These are phyloP conservation scores for Oryzias dopingdopingensis DNA, from an alignment of 2,797 vertebrate genomes.

Conservation along the genomic window DNA sequence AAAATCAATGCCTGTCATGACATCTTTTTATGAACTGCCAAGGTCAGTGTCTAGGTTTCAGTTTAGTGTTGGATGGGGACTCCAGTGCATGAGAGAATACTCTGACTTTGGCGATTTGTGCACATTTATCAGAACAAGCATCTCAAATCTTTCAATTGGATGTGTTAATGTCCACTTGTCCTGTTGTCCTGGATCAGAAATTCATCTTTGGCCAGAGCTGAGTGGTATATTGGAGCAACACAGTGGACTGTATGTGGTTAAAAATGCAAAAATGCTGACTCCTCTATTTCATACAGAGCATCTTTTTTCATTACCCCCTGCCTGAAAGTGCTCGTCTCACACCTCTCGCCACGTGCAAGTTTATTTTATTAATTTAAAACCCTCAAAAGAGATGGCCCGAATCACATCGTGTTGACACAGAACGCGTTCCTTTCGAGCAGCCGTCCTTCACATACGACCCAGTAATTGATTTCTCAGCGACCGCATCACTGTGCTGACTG, in stretches of 20 bases:
- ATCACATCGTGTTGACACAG: slow-evolving; percentile 17
- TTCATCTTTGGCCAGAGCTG: not conserved
- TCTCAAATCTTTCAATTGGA: slow-evolving; percentile 19
- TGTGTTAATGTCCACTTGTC: slow-evolving; percentile 13
- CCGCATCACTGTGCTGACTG: slow-evolving; percentile 10
- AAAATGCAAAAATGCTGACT: slow-evolving; percentile 1
- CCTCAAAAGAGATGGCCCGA: slow-evolving; percentile 1
- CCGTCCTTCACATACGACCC: slow-evolving; percentile 14
- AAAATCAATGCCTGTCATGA: slow-evolving; percentile 58
- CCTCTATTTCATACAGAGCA: slow-evolving; percentile 14
- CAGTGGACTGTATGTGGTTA: not conserved
- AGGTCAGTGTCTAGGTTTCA: slow-evolving; percentile 44
- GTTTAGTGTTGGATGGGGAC: slow-evolving; percentile 32
- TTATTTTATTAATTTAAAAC: slow-evolving; percentile 6
- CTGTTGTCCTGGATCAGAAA: slow-evolving; percentile 9
- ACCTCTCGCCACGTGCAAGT: not conserved
- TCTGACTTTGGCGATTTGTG: slow-evolving; percentile 6
- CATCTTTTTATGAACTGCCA: slow-evolving; percentile 51
- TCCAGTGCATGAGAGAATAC: slow-evolving; percentile 26
- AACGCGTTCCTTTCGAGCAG: slow-evolving; percentile 3
- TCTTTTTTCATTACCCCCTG: not conserved
- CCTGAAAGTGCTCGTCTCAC: not conserved
- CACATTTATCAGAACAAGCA: slow-evolving; percentile 20
- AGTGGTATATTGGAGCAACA: slow-evolving; percentile 3
- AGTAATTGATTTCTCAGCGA: slow-evolving; percentile 7